These are phyloP conservation scores for Drosophila falleni DNA, from an alignment of 2,888 invertebrate genomes.

Conservation along the genomic window DNA sequence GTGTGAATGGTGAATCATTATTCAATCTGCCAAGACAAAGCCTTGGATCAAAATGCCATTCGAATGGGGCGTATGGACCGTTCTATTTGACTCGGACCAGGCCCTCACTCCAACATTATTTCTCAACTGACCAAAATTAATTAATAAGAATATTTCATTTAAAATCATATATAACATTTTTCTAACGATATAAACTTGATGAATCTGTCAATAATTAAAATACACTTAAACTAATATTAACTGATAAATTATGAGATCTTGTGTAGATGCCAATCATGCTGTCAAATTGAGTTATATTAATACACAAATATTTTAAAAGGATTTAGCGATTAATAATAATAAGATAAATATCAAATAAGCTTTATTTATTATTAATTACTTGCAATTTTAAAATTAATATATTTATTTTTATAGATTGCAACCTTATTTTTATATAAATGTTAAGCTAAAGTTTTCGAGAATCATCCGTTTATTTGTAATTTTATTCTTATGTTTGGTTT, in stretches of 20 bases:
- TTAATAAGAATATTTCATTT: constrained; percentile 8
- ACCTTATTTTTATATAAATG: background rate
- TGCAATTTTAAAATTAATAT: background rate
- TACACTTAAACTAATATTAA: constrained; percentile 10
- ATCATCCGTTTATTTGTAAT: background rate
- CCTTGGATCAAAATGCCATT: constrained; percentile 70
- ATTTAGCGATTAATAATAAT: constrained; percentile 1
- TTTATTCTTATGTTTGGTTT: background rate
- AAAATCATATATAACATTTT: background rate
- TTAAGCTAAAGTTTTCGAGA: background rate
- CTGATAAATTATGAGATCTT: constrained; percentile 9
- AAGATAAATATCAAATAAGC: background rate
- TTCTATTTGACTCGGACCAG: background rate
- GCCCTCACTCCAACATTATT: constrained; percentile 1
- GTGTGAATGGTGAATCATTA: constrained; percentile 62
- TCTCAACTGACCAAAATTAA: constrained; percentile 7
- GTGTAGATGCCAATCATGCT: constrained; percentile 6
- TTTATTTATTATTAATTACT: background rate
- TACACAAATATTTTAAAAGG: background rate
- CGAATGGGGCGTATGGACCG: constrained; percentile 40
- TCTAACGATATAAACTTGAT: background rate
- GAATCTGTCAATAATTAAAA: constrained; percentile 21
- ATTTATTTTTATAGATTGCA: background rate
- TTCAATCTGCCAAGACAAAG: constrained; percentile 65
- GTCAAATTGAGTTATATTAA: constrained; percentile 19